Base-by-base conservation (phyloP, 2,888 invertebrate species). In the Parnassius orleans region DNA sequence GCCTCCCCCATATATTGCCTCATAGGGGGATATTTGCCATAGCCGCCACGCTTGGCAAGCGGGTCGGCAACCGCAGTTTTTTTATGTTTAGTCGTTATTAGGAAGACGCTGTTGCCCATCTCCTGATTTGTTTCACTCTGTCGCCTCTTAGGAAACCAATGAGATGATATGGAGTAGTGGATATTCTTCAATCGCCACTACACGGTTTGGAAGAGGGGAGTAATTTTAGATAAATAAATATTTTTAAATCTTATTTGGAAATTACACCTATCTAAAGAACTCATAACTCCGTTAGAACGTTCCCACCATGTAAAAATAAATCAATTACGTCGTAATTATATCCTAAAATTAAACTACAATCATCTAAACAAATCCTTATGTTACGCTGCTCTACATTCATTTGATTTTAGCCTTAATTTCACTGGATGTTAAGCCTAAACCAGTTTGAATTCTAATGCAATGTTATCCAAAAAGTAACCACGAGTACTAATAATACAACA, bases 261-360 rank as follows among this genome's bases (percentile, higher is more conserved):
- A 33, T 46, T 46, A 46, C 46, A 46, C 46, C 12, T 46, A 46
- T 46, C 3, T 46, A 12, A 41, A 15, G 19, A 55, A 53, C 15
- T 54, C 52, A 19, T 44, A 33, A 52, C 60, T 33, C 41, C 19
- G 19, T 65, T 61, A 58, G 60, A 71, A 70, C 66, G 68, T 80
- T 81, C 81, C 77, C 81, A 81, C 78, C 68, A 72, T 71, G 63
- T 70, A 73, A 76, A 79, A 78, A 79, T 80, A 79, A 77, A 74
- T 72, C 73, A 66, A 66, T 67, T 66, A 68, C 63, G 60, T 70
- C 66, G 66, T 69, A 72, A 75, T 73, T 70, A 69, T 66, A 69
- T 55, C 66, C 69, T 65, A 66, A 69, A 69, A 65, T 69, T 66
- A 64, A 64, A 66, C 66, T 57, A 66, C 66, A 57, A 66, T 66